Evolutionary conservation across 1,140 invertebrate genomes (phyloP).

Genomic region (Eueides isabella): DNA sequence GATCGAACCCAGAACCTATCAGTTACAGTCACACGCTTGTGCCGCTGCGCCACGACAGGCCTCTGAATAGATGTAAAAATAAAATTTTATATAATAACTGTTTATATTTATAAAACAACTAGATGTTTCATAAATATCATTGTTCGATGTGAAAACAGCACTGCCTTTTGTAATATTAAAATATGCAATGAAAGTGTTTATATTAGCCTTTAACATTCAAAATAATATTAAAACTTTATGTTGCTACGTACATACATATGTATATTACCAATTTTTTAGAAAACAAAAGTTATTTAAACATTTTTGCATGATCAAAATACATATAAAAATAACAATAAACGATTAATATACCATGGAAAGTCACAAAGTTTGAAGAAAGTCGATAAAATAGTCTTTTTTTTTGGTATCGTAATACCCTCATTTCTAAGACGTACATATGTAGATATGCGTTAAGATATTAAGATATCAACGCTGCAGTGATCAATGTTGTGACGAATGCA

Average conservation of each 20-base stretch:
- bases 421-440: too few species aligned
- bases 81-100: background rate
- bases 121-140: conserved; percentile 1
- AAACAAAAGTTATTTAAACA: background rate
- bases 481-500: conserved; percentile 3
- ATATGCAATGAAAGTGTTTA: conserved; percentile 3
- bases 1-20: too few species aligned
- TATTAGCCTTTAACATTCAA: conserved; percentile 2
- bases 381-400: too few species aligned
- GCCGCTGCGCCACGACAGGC: too few species aligned
- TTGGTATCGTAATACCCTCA: too few species aligned
- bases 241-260: background rate
- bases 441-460: background rate
- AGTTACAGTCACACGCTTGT: too few species aligned
- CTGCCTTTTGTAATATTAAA: background rate
- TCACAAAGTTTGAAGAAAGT: too few species aligned
- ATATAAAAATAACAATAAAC: too few species aligned
- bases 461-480: background rate
- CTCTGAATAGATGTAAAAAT: background rate
- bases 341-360: too few species aligned
- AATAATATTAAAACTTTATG: background rate
- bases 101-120: background rate
- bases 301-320: too few species aligned
- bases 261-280: background rate
- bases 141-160: background rate